Evolutionary conservation across 30 jellyfish, hydroid and myxozoan genomes (phyloP).

Genomic region (Catostylus mosaicus): DNA sequence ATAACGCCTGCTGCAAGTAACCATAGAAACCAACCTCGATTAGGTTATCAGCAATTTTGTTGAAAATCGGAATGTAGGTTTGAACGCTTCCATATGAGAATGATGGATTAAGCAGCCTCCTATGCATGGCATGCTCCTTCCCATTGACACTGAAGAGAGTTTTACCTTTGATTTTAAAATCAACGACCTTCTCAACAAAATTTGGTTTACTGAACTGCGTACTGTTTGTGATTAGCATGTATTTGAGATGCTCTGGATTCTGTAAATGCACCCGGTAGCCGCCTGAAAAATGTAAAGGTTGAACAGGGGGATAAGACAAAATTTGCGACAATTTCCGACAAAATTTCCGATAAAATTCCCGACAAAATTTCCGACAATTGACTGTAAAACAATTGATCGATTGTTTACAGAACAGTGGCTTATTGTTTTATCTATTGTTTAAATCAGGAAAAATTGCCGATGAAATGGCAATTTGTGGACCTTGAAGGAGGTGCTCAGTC

Average conservation of each 20-base stretch:
- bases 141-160: constrained; percentile 7
- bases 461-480: too few relatives aligned
- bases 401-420: too few relatives aligned
- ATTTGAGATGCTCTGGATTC: constrained; percentile 33
- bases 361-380: too few relatives aligned
- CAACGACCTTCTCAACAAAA: background rate
- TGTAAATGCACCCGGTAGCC: constrained; percentile 16
- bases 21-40: constrained; percentile 7
- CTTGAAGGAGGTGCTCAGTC: too few relatives aligned
- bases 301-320: too few relatives aligned
- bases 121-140: constrained; percentile 38
- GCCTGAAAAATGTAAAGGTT: too few relatives aligned
- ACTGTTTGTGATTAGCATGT: background rate
- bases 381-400: too few relatives aligned
- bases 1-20: too few relatives aligned
- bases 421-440: too few relatives aligned
- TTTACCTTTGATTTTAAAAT: background rate
- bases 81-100: constrained; percentile 43
- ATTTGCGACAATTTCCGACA: too few relatives aligned
- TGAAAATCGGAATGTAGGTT: constrained; percentile 32
- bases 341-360: too few relatives aligned
- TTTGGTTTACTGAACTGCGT: constrained; percentile 13
- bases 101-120: constrained; percentile 35
- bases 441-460: too few relatives aligned
- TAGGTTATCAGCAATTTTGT: constrained; percentile 9